Evolutionary conservation across 2,113 vertebrate genomes (phyloP).

Genomic region (Micronycteris hirsuta): DNA sequence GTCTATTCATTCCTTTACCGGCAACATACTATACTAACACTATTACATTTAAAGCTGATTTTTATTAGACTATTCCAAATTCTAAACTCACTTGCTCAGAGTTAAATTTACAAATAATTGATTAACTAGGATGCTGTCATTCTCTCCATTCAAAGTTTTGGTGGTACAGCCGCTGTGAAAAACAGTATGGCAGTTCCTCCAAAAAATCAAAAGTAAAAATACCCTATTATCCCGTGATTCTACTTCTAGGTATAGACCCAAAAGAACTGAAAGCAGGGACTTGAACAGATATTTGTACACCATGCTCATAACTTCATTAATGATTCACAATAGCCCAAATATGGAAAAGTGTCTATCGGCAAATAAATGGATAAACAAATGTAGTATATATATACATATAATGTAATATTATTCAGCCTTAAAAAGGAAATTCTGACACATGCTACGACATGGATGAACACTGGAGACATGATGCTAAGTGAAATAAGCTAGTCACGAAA

Average conservation of each 20-base stretch:
- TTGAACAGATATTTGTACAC: neutral
- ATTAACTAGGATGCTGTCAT: neutral
- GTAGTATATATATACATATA: neutral
- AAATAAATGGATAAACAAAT: neutral
- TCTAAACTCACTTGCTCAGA: slow-evolving; percentile 68
- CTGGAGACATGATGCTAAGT: neutral
- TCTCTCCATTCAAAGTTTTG: slow-evolving; percentile 4
- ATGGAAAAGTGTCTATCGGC: neutral
- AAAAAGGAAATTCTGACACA: slow-evolving; percentile 20
- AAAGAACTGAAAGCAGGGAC: neutral
- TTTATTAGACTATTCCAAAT: slow-evolving; percentile 58
- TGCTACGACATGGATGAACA: neutral
- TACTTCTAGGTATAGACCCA: neutral
- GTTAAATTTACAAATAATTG: slow-evolving; percentile 26
- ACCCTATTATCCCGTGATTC: slow-evolving; percentile 8
- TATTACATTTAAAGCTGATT: slow-evolving; percentile 32
- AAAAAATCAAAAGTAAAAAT: slow-evolving; percentile 29
- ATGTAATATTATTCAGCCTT: neutral
- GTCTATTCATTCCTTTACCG: slow-evolving; percentile 31
- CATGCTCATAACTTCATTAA: neutral
- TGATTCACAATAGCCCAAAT: neutral
- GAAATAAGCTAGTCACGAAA: slow-evolving; percentile 37
- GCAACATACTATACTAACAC: neutral
- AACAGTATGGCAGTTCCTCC: neutral
- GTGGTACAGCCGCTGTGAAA: neutral